Conservation (phyloP, 1,140 invertebrate genomes). For the Branchinecta lindahli region DNA sequence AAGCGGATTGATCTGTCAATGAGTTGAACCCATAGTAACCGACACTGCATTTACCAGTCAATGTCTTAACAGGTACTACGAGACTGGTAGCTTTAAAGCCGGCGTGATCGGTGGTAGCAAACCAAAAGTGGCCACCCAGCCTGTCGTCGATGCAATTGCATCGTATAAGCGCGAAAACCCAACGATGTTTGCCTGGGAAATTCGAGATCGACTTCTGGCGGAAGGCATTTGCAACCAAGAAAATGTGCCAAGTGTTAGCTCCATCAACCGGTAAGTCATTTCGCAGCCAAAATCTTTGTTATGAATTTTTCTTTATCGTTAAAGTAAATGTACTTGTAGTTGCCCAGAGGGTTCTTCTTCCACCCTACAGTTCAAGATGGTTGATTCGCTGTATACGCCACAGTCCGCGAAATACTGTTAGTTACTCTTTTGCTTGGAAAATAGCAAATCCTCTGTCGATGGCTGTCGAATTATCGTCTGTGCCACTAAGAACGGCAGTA, state of each 20-base stretch:
- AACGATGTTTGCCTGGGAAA: conserved; percentile 99
- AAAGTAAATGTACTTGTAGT: too few species aligned
- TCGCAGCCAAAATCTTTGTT: conserved; percentile 14
- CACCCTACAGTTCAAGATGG: too few species aligned
- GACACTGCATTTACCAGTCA: too few species aligned
- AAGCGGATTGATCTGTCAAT: too few species aligned
- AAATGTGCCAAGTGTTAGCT: conserved; percentile 96
- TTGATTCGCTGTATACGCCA: too few species aligned
- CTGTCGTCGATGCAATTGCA: conserved; percentile 94
- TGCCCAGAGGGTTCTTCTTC: too few species aligned
- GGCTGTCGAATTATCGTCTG: too few species aligned
- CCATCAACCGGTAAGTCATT: conserved; percentile 83
- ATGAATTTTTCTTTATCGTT: background rate
- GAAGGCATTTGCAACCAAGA: conserved; percentile 96
- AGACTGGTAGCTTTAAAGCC: conserved; percentile 96
- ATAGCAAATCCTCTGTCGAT: too few species aligned
- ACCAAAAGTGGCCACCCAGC: conserved; percentile 96
- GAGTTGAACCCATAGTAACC: too few species aligned
- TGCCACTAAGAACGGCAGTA: too few species aligned
- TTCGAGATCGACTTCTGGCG: conserved; percentile 82
- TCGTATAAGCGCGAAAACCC: conserved; percentile 98
- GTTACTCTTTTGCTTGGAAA: too few species aligned
- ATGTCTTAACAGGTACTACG: conserved; percentile 64
- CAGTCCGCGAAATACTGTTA: too few species aligned
- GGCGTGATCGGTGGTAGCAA: conserved; percentile 98